Base-by-base conservation (phyloP, 2,113 vertebrate genomes). In the Alces alces region DNA sequence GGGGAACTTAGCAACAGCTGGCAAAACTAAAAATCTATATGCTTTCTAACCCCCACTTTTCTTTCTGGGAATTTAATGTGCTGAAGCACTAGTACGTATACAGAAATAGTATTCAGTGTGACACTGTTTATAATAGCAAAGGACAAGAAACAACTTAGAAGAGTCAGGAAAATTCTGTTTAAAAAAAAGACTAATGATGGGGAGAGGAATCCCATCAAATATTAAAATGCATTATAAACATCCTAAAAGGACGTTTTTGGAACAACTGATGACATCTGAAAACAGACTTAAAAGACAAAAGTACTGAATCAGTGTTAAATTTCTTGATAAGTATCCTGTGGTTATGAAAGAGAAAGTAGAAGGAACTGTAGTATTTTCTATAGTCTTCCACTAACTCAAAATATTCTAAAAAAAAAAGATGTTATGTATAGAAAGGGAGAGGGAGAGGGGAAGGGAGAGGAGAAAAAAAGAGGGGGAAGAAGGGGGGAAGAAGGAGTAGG, bases 11-110 rank as follows among this genome's bases (percentile, higher is more conserved):
- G 79, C 55, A 97, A 70, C 55, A 86, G 70, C 61, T 76, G 25
- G 36, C 30, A 82, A 93, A 96, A 96, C 36, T 43, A 84, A 92
- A 89, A 85, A 91, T 93, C 76, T 61, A 83, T 54, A 93, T 52
- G 30, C 3, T 47, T 57, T 87, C 61, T 92, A 57, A 89, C 14
- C 50, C 80, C 45, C 36, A 43, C 45, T 86, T 83, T 88, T 64
- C 61, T 55, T 89, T 93, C n/a, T 87, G n/a, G 84, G 73, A 92
- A 93, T 86, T 76, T 60, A 85, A 92, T 16, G 33, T 70, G 83
- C 58, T 88, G 54, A 92, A 76, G 89, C 36, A 55, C 47, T 54
- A 93, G 64, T 1, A 89, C 2, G 25, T 5, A 13, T 83, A 54
- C 12, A 76, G 91, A 97, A 85, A 95, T 9, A 52, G 90, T 78